These are phyloP conservation scores for Propithecus coquereli DNA, from an alignment of 2,113 vertebrate genomes.

Conservation along the genomic window DNA sequence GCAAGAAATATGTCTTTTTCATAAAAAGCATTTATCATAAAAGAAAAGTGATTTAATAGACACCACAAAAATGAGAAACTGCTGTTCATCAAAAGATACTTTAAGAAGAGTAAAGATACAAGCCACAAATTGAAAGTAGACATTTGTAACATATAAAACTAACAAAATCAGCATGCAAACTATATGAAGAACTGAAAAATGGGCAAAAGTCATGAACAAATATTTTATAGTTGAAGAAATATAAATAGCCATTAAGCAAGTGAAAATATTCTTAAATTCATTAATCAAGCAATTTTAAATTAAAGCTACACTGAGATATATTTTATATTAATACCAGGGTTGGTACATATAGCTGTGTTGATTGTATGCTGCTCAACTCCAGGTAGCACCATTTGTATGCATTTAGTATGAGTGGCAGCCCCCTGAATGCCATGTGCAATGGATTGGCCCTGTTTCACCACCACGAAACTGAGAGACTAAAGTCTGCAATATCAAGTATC, in stretches of 20 bases:
- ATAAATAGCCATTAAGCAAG: background rate
- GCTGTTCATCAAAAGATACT: background rate
- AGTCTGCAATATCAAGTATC: background rate
- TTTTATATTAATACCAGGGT: background rate
- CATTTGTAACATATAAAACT: background rate
- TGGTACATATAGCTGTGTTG: background rate
- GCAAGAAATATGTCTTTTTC: background rate
- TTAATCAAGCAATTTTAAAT: background rate
- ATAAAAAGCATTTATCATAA: background rate
- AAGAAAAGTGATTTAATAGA: background rate
- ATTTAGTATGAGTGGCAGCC: background rate
- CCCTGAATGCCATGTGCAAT: background rate
- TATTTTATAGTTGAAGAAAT: background rate
- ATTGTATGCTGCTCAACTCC: background rate
- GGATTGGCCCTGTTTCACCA: background rate
- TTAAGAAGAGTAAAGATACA: background rate
- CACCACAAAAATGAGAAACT: constrained; percentile 23
- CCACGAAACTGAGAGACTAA: background rate
- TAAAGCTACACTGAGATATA: background rate
- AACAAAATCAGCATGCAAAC: background rate
- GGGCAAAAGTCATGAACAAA: background rate
- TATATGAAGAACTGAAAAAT: background rate
- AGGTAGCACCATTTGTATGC: background rate
- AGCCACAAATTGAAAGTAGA: background rate
- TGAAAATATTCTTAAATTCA: background rate